Conservation (phyloP, 2,797 vertebrate species). For the Delichon dasypus region DNA sequence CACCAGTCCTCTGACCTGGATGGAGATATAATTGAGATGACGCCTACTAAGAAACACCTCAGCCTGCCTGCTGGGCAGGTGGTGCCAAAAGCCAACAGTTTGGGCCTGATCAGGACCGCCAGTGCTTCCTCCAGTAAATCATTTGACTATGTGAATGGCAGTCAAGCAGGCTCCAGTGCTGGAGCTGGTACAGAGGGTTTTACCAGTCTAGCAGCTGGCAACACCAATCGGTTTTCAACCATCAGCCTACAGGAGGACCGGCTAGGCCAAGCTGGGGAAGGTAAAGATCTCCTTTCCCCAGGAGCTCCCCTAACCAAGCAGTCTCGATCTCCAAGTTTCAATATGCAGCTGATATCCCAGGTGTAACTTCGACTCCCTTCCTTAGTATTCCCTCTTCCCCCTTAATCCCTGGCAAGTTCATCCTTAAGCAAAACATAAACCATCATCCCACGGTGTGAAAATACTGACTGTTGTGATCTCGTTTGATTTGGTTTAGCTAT, state of each 20-base stretch:
- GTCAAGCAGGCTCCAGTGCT: slow-evolving; percentile 75
- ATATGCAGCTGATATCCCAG: slow-evolving; percentile 99
- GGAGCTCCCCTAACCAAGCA: slow-evolving; percentile 92
- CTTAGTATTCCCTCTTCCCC: slow-evolving; percentile 48
- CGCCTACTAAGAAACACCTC: slow-evolving; percentile 92
- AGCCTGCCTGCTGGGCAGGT: slow-evolving; percentile 86
- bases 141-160: slow-evolving; percentile 92
- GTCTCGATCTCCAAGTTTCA: slow-evolving; percentile 98
- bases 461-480: slow-evolving; percentile 70
- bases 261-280: slow-evolving; percentile 83
- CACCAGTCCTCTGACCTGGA: slow-evolving; percentile 76
- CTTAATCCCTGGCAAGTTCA: slow-evolving; percentile 70
- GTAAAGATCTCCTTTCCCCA: slow-evolving; percentile 87
- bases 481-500: slow-evolving; percentile 72
- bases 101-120: slow-evolving; percentile 88
- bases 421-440: slow-evolving; percentile 66
- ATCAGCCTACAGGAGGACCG: slow-evolving; percentile 94
- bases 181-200: slow-evolving; percentile 74
- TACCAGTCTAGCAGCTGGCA: slow-evolving; percentile 76
- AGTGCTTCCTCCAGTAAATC: slow-evolving; percentile 97
- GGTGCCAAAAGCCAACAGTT: slow-evolving; percentile 79
- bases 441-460: slow-evolving; percentile 71
- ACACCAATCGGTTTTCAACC: slow-evolving; percentile 88
- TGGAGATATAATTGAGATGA: slow-evolving; percentile 86
- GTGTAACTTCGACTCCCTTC: slow-evolving; percentile 80